Evolutionary conservation across 2,888 invertebrate species (phyloP), one percentile per base, ranked within the genome.

Genomic region (Nematopogon swammerdamellus): DNA sequence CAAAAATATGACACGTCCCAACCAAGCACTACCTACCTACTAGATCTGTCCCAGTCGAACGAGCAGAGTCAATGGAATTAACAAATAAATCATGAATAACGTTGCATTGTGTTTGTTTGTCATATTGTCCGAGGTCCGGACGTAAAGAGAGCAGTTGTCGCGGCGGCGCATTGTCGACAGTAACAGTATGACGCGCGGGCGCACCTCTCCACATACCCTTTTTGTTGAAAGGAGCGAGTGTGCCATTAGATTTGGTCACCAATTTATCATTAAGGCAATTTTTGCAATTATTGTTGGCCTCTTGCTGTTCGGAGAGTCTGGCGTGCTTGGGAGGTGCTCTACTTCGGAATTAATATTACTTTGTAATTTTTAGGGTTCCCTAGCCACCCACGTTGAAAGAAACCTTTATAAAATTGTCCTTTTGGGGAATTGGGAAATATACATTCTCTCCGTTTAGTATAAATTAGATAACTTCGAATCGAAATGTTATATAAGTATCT

Each of bases 191-290:
- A 76, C 72, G 70, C 8, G 70, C 8, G 25, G 8, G 5, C 14
- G 36, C 36, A 36, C 36, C 14, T 36, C 36, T 63, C 64, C 63
- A 60, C 63, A 67, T 68, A 68, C 70, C 68, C 71, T 66, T 60
- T 68, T 36, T 8, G 36, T 14, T 36, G 36, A 36, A 36, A 36
- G 36, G 67, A 69, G 69, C 68, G 65, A 65, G 63, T 62, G 61
- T 63, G 36, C 72, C 70, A 75, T 76, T 75, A 69, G 72, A 64
- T 73, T 72, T 68, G 74, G 70, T 74, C 71, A 72, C 74, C 77
- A 79, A 77, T 79, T 75, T 77, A 79, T 79, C 79, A 79, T 79
- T 77, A 77, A 64, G 72, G 70, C 79, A 71, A 79, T 77, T 79
- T 77, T 77, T 75, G 72, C 74, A 74, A 75, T 79, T 71, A 74